Base-by-base conservation (phyloP, 2,113 vertebrate genomes). In the Silurus meridionalis region DNA sequence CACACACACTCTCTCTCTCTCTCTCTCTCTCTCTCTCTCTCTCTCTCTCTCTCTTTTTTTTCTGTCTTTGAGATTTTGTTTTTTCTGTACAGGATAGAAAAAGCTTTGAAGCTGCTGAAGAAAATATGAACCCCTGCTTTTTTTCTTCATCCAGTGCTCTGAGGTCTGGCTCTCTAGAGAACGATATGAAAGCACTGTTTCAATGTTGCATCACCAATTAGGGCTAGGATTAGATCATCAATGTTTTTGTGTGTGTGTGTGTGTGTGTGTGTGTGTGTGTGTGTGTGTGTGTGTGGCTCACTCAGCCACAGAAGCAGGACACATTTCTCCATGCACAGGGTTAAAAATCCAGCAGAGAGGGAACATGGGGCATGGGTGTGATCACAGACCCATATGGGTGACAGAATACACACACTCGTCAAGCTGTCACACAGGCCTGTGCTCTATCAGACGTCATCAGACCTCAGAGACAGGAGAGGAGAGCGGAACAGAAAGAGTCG, bases 191-290 rank as follows among this genome's bases (percentile, higher is more conserved):
- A 93, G 93, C 91, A 86, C 94, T 95, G 94, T 93, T 93, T 94
- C 92, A 91, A 90, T 90, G 93, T 95, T 95, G 94, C 95, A 95
- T 95, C 94, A 95, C 89, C 92, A 93, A 93, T 94, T 93, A 92
- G 92, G 93, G 93, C 91, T 93, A 87, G 93, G 92, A 95, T 94
- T 93, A 94, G 93, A 95, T 94, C 93, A 93, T 94, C 90, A 85
- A 90, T 89, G 55, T 91, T 92, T 88, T 92, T 63, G 50, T 77
- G 60, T n/a, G n/a, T 37, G 28, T 37, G 28, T 37, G 28, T 37
- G 28, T 37, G 28, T 37, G 28, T 89, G 53, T 91, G 92, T 88
- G 92, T 63, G 50, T 77, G 60, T 89, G 55, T 91, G 92, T 88
- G 92, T 63, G 50, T 77, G 60, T 89, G 55, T 91, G 92, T 88